Conservation (phyloP, 2,888 invertebrate genomes). For the Andrena minutula region DNA sequence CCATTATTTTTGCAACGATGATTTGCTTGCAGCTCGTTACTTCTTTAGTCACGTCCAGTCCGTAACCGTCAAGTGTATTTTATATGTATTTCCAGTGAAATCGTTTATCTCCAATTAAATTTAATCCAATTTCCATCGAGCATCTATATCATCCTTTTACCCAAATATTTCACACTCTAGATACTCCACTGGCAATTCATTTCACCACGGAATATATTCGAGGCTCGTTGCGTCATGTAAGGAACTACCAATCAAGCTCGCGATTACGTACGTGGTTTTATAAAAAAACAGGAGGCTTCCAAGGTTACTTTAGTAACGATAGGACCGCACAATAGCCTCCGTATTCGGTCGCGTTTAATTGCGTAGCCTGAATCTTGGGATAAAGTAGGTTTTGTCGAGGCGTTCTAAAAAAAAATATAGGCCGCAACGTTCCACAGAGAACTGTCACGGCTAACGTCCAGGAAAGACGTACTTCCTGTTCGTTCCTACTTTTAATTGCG, state of each 20-base stretch:
- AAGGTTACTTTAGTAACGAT: slow-evolving; percentile 33
- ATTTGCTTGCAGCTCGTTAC: not conserved
- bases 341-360: slow-evolving; percentile 66
- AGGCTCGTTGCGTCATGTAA: not conserved
- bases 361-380: slow-evolving; percentile 38
- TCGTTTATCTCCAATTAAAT: not conserved
- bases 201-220: not conserved
- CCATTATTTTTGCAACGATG: slow-evolving; percentile 5
- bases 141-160: not conserved
- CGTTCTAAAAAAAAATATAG: slow-evolving; percentile 50
- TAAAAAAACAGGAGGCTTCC: slow-evolving; percentile 23
- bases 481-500: slow-evolving; percentile 40
- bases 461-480: slow-evolving; percentile 54
- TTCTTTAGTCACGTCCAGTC: not conserved
- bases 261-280: slow-evolving; percentile 6
- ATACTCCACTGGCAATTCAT: not conserved
- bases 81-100: not conserved
- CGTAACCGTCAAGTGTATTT: not conserved
- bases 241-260: slow-evolving; percentile 22
- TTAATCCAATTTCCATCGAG: not conserved
- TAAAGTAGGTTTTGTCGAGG: slow-evolving; percentile 50
- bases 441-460: slow-evolving; percentile 32
- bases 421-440: slow-evolving; percentile 37
- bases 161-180: not conserved
- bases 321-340: slow-evolving; percentile 45